Base-by-base conservation (phyloP, 2,888 invertebrate species). In the Scrobipalpa costella region DNA sequence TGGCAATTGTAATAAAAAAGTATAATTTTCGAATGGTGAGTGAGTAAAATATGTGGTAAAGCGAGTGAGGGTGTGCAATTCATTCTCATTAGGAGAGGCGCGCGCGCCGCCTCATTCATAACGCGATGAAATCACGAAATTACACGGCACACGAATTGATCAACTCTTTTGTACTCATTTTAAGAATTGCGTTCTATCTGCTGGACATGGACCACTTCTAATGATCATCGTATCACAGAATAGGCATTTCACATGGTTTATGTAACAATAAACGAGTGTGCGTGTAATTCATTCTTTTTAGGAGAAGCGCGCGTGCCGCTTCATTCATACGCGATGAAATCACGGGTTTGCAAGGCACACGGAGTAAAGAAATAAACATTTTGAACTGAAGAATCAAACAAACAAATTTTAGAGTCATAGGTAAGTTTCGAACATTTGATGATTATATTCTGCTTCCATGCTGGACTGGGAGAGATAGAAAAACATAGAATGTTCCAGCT, bases 221-320 rank as follows among this genome's bases (percentile, higher is more conserved):
- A n/a, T n/a, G n/a, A n/a, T n/a, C n/a, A n/a, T n/a, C n/a, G n/a
- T n/a, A n/a, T n/a, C n/a, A n/a, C n/a, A n/a, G n/a, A n/a, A n/a
- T n/a, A n/a, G n/a, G n/a, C n/a, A n/a, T n/a, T n/a, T n/a, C n/a
- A n/a, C n/a, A n/a, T n/a, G n/a, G n/a, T n/a, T n/a, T n/a, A n/a
- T n/a, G n/a, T n/a, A n/a, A n/a, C n/a, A n/a, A n/a, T n/a, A 83
- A 79, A 70, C 78, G 71, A 73, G 76, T 73, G 73, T 72, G 44
- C 83, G 70, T 73, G 77, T 74, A 84, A 89, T 90, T 88, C 81
- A 81, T 90, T 88, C 85, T 89, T 88, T 89, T 90, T 90, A 89
- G 85, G 76, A 71, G 65, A 68, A 9, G 55, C 55, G 55, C 55
- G 55, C 55, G 55, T 34, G 69, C 72, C 75, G 78, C 80, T 77